A percentile compares a stretch with the other conserved stretches of the same genome.
Conservation (phyloP, 2,888 invertebrate species). For the Leptura quadrifasciata region DNA sequence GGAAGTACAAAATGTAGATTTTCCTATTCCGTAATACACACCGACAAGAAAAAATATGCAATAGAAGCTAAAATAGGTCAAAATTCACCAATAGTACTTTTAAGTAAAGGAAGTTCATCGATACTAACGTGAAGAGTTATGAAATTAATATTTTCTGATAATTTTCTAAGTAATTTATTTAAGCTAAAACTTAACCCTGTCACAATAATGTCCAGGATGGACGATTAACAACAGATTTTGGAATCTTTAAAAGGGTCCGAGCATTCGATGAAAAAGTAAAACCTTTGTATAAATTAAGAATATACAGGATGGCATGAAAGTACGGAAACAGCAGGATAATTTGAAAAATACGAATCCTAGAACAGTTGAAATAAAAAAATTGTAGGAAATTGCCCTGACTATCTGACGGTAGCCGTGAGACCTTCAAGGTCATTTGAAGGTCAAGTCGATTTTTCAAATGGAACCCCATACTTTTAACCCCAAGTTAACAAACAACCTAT, state of each 20-base stretch:
- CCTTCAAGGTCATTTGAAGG: no score
- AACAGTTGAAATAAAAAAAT: no score
- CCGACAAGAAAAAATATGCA: background rate
- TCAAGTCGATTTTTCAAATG: no score
- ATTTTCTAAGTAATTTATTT: background rate
- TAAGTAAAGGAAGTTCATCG: background rate
- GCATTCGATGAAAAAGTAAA: background rate
- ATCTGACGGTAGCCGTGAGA: no score
- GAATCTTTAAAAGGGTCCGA: background rate
- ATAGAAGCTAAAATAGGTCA: background rate
- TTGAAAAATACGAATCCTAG: no score
- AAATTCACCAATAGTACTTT: background rate
- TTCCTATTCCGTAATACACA: background rate
- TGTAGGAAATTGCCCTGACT: no score
- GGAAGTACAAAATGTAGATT: background rate
- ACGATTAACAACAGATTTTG: background rate
- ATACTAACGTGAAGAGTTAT: background rate
- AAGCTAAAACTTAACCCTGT: background rate
- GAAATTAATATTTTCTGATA: conserved; percentile 1
- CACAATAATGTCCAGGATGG: background rate
- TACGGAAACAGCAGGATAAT: no score
- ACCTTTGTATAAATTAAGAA: no score
- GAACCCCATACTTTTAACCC: no score
- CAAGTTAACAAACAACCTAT: no score
- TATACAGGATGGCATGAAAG: no score